A percentile compares a stretch with the other conserved stretches of the same genome.
Evolutionary conservation across 2,113 vertebrate species (phyloP).

Genomic region (Hymenochirus boettgeri): DNA sequence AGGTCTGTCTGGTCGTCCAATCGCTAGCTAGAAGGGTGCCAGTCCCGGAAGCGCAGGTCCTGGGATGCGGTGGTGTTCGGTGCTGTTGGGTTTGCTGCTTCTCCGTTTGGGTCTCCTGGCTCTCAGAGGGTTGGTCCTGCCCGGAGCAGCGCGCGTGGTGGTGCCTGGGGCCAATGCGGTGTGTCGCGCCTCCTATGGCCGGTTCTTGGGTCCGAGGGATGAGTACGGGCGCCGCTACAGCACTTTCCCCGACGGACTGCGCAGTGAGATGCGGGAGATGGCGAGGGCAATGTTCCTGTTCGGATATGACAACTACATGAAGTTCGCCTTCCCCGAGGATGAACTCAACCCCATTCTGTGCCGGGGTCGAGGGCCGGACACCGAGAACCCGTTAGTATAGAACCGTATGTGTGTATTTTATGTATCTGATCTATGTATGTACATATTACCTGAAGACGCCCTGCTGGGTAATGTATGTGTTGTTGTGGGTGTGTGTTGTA

Average conservation of each 20-base stretch:
- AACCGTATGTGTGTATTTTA: no score
- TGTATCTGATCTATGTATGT: no score
- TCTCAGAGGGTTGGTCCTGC: constrained; percentile 34
- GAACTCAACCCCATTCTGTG: constrained; percentile 94
- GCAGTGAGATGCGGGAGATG: constrained; percentile 75
- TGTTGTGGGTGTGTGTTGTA: no score
- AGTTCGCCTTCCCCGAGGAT: constrained; percentile 87
- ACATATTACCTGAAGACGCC: no score
- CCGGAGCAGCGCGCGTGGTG: constrained; percentile 32
- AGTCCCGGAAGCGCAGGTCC: constrained; percentile 6
- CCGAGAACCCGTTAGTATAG: constrained; percentile 80
- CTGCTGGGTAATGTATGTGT: no score
- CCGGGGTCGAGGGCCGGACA: constrained; percentile 86
- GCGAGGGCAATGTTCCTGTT: constrained; percentile 92
- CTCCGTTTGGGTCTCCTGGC: constrained; percentile 70
- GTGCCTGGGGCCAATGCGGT: constrained; percentile 43
- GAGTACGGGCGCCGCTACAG: constrained; percentile 85
- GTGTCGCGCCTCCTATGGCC: constrained; percentile 25
- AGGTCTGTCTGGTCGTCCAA: not conserved
- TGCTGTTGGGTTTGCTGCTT: constrained; percentile 82
- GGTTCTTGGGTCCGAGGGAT: constrained; percentile 56
- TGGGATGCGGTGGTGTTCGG: constrained; percentile 89
- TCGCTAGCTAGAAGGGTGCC: not conserved
- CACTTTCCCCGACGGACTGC: constrained; percentile 78
- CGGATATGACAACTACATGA: constrained; percentile 97